Evolutionary conservation across 2,797 vertebrate species (phyloP).

Genomic region (Vireo griseus): DNA sequence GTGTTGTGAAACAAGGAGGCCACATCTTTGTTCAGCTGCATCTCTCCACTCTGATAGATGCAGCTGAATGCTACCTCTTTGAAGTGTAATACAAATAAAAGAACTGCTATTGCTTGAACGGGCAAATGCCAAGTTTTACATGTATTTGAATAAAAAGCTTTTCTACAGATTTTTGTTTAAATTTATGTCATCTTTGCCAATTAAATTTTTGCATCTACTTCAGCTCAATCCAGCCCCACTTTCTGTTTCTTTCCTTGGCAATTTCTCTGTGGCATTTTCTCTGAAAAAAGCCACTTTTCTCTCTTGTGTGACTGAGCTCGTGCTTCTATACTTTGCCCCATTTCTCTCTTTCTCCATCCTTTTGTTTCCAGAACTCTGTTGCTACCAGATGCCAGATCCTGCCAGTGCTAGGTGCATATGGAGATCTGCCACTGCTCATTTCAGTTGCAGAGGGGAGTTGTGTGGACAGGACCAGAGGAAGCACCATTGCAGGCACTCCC

Average conservation of each 20-base stretch:
- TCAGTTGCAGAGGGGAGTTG: background rate
- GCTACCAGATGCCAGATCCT: background rate
- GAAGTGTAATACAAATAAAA: background rate
- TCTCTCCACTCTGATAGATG: background rate
- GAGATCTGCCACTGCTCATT: background rate
- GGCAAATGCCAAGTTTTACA: background rate
- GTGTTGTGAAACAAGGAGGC: background rate
- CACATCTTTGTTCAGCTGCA: background rate
- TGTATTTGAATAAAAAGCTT: background rate
- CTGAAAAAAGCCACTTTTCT: background rate
- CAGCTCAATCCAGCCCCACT: background rate
- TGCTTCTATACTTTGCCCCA: background rate
- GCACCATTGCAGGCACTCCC: background rate
- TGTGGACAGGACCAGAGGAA: background rate
- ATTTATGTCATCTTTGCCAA: background rate
- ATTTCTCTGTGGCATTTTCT: background rate
- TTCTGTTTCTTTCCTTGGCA: background rate
- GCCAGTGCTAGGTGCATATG: accelerated
- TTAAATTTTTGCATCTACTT: background rate
- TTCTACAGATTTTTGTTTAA: background rate
- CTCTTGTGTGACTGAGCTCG: accelerated
- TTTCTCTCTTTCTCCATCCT: background rate
- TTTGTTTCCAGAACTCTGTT: accelerated
- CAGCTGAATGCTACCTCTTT: background rate
- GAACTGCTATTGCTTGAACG: background rate